Base-by-base conservation (phyloP, 2,888 invertebrate genomes). In the Dinocampus coccinellae region DNA sequence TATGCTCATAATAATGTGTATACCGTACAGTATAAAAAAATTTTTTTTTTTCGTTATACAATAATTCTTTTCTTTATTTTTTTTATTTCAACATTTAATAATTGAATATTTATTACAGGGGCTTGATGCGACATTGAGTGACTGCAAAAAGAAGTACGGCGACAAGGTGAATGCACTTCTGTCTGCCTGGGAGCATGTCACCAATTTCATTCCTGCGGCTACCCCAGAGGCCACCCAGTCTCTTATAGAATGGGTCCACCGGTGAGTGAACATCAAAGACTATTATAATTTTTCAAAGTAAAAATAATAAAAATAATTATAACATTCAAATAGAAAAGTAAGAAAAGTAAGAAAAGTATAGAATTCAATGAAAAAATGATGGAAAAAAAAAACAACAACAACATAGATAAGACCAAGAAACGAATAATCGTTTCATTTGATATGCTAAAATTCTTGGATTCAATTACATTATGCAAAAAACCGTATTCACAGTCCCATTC, bases 141-240 rank as follows among this genome's bases (percentile, higher is more conserved):
- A 89, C 85, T 84, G 85, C 81, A 88, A 87, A 80, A 88, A 86
- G 81, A 88, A 86, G 76, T 89, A 88, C 85, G 82, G 81, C 81
- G 88, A 88, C 83, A 89, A 88, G 86, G 88, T 88, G 80, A 86
- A 85, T 79, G 86, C 88, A 80, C 85, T 89, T 81, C 81, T 88
- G 82, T 84, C 87, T 78, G 88, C 88, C 82, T 89, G 89, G 89
- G 88, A 88, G 84, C 85, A 87, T 83, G 85, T 88, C 81, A 85
- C 86, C 81, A 85, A 85, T 82, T 85, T 85, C 79, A 84, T 87
- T 80, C 84, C 85, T 78, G 83, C 82, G 77, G 84, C 85, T 79
- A 81, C 83, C 80, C 83, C 86, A 77, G 87, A 88, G 79, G 82
- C 83, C 79, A 84, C 83, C 80, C 84, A 87, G 82, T 80, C 84